Evolutionary conservation across 2,797 vertebrate genomes (phyloP).

Genomic region (Platalea minor): DNA sequence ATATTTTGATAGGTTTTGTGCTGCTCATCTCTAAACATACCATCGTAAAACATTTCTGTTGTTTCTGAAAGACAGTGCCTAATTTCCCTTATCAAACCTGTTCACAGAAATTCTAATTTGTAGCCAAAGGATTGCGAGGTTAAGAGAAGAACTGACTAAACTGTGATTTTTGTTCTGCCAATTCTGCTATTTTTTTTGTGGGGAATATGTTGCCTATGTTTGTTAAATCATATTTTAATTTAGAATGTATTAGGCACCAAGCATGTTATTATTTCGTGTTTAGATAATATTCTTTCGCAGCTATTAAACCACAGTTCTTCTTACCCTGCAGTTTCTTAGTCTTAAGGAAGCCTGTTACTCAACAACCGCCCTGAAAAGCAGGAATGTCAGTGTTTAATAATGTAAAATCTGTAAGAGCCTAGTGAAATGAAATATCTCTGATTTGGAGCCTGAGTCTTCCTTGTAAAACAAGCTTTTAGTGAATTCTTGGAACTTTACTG

Average conservation of each 20-base stretch:
- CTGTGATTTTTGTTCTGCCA: constrained; percentile 64
- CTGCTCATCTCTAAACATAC: constrained; percentile 40
- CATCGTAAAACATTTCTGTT: constrained; percentile 26
- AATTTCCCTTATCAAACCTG: constrained; percentile 58
- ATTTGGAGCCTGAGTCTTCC: constrained; percentile 44
- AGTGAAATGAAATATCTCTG: constrained; percentile 58
- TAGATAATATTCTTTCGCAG: neutral
- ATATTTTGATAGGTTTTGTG: constrained; percentile 39
- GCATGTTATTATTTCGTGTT: constrained; percentile 59
- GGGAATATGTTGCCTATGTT: constrained; percentile 52
- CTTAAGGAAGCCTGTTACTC: constrained; percentile 47
- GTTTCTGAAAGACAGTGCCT: constrained; percentile 45
- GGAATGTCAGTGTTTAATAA: constrained; percentile 65
- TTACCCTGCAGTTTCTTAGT: constrained; percentile 9
- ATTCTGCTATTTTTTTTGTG: constrained; percentile 30
- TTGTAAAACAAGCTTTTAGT: constrained; percentile 64
- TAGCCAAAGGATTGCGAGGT: constrained; percentile 59
- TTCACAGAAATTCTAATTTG: constrained; percentile 63
- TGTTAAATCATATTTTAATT: constrained; percentile 61
- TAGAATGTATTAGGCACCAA: constrained; percentile 50
- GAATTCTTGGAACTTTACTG: constrained; percentile 50
- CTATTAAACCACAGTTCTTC: too few relatives aligned
- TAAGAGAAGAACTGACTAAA: constrained; percentile 62
- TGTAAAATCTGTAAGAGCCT: constrained; percentile 66
- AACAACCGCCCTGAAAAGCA: constrained; percentile 49